Evolutionary conservation across 2,113 vertebrate species (phyloP).

Genomic region (Oxygymnocypris stewartii): DNA sequence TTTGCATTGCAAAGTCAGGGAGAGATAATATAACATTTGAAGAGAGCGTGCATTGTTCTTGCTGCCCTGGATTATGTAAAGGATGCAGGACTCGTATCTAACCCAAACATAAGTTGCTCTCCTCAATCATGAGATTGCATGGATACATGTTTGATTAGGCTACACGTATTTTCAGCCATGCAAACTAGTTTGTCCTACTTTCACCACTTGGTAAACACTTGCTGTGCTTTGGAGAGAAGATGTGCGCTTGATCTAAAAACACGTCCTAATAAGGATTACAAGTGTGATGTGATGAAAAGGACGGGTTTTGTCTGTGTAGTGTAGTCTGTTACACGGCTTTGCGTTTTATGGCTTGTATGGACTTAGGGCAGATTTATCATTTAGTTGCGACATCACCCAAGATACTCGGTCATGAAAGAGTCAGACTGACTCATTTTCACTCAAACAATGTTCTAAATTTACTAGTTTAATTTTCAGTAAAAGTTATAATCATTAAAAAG

Average conservation of each 20-base stretch:
- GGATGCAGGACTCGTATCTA: neutral
- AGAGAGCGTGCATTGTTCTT: neutral
- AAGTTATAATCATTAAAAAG: no score
- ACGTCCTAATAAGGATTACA: slow-evolving; percentile 24
- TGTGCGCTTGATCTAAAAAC: neutral
- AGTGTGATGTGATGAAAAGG: slow-evolving; percentile 16
- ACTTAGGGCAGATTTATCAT: neutral
- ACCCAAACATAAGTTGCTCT: neutral
- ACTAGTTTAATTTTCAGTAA: neutral
- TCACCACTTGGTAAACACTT: neutral
- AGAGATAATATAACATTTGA: neutral
- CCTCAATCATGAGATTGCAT: neutral
- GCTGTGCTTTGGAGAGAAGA: neutral
- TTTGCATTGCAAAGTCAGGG: neutral
- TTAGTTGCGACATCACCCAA: neutral
- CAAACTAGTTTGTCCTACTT: neutral
- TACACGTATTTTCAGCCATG: neutral
- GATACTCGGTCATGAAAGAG: no score
- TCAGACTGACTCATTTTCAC: neutral
- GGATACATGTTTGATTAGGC: neutral
- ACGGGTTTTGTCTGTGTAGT: neutral
- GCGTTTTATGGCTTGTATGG: neutral
- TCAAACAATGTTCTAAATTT: neutral
- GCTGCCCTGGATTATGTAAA: neutral
- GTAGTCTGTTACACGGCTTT: neutral